These are phyloP conservation scores for Phyto melanocephala DNA, from an alignment of 2,888 invertebrate genomes.

Conservation along the genomic window DNA sequence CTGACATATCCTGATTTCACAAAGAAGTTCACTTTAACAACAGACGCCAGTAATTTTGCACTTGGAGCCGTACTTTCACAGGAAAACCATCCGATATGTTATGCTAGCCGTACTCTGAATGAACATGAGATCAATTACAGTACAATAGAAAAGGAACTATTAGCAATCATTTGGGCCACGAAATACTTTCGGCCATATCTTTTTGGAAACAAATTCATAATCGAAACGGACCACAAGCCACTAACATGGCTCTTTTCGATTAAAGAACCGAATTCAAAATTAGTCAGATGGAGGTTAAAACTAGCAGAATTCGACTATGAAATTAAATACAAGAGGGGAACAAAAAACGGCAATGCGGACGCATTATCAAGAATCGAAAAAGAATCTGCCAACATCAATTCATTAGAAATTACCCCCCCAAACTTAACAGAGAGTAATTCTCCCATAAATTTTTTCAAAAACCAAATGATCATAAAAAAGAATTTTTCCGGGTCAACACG, in stretches of 20 bases:
- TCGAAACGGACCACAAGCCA: conserved; percentile 42
- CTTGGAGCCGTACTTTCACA: too few relatives aligned
- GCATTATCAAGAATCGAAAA: too few relatives aligned
- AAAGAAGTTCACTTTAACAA: conserved; percentile 3
- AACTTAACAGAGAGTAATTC: too few relatives aligned
- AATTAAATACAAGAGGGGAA: too few relatives aligned
- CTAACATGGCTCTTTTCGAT: conserved; percentile 14
- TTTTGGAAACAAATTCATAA: conserved; percentile 41
- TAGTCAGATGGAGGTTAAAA: too few relatives aligned
- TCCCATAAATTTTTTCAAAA: too few relatives aligned
- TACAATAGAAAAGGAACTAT: conserved; percentile 48
- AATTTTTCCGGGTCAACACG: neutral
- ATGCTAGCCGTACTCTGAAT: conserved; percentile 42
- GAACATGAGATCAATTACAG: conserved; percentile 44
- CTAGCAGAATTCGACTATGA: too few relatives aligned
- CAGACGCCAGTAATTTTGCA: neutral
- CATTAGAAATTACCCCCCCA: too few relatives aligned
- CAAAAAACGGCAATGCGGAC: too few relatives aligned
- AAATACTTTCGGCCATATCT: conserved; percentile 56
- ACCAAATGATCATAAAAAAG: conserved; percentile 24
- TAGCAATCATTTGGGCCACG: conserved; percentile 50
- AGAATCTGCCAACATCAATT: too few relatives aligned
- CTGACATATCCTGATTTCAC: conserved; percentile 26
- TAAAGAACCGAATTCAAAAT: too few relatives aligned
- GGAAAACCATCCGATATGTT: too few relatives aligned